Base-by-base conservation (phyloP, 1,140 invertebrate genomes). In the Tetramorium parvispinum region DNA sequence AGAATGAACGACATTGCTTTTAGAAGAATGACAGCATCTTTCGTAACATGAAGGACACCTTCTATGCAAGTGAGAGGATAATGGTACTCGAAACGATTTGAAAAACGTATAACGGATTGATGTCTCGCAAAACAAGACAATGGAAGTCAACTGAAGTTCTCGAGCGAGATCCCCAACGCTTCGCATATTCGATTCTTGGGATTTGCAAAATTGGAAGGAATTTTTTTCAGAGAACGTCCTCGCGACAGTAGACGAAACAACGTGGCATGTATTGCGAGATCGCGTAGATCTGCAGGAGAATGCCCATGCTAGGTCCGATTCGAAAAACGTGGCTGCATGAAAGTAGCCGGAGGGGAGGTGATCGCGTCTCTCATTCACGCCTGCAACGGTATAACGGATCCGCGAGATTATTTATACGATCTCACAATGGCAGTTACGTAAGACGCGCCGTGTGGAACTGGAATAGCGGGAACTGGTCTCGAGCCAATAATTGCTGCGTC, bases 391-490 rank as follows among this genome's bases (percentile, higher is more conserved):
- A 90, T 91, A 90, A 87, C 89, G 89, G 89, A 90, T 89, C 70
- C 51, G 61, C 85, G 87, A 70, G 85, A 85, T 87, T 89, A 91
- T 92, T 91, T 91, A 92, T 90, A 88, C 86, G 76, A 87, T 89
- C 91, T 82, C 75, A 90, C 89, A 91, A 91, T 92, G 88, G 65
- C 16, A 66, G 85, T 93, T 93, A 91, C 88, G 87, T 92, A 93
- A 94, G 83, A 59, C 46, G 63, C 46, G 55, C 61, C 51, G 85
- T 76, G 89, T 86, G 91, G 89, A 93, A 93, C 93, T 93, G 92
- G 92, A 93, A 94, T 94, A 94, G 89, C 92, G 92, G 92, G 90
- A 94, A 93, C 93, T 93, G 92, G 91, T 93, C 90, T 92, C 87
- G 76, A 88, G 85, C 90, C 90, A 91, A 92, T 93, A 93, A 94